These are phyloP conservation scores for Gymnocephalus cernua DNA, from an alignment of 2,113 vertebrate genomes.

Conservation along the genomic window DNA sequence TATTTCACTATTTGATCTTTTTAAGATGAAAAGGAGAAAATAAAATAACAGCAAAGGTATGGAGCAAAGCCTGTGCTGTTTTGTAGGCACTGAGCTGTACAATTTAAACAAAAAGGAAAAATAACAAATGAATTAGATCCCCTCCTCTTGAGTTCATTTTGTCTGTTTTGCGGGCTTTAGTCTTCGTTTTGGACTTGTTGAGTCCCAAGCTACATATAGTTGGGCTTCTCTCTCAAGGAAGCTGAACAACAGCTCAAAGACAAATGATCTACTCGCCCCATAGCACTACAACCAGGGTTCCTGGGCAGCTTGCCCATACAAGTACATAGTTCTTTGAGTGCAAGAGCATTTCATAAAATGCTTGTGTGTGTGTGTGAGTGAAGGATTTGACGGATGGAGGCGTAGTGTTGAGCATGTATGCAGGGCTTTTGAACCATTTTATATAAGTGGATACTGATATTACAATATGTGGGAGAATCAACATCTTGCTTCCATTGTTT, in stretches of 20 bases:
- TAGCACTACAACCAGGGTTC: conserved; percentile 41
- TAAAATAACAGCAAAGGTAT: background rate
- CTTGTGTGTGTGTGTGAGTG: conserved; percentile 24
- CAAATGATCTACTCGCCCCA: conserved; percentile 50
- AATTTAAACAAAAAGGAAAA: background rate
- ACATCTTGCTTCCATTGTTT: conserved; percentile 57
- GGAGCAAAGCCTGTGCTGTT: conserved; percentile 4
- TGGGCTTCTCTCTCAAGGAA: conserved; percentile 42
- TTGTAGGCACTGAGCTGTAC: background rate
- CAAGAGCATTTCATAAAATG: conserved; percentile 29
- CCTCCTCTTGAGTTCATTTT: conserved; percentile 14
- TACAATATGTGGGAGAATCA: conserved; percentile 29
- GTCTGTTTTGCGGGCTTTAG: conserved; percentile 21
- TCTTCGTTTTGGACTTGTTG: conserved; percentile 30
- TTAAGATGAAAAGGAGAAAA: background rate
- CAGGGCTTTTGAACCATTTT: background rate
- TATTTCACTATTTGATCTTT: background rate
- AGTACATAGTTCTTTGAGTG: conserved; percentile 43
- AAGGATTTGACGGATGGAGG: conserved; percentile 9
- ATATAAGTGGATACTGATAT: background rate
- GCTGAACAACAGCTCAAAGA: conserved; percentile 55
- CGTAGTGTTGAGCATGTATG: background rate
- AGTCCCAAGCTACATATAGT: conserved; percentile 40
- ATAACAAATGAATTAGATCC: conserved; percentile 34
- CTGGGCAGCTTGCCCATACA: conserved; percentile 49